Base-by-base conservation (phyloP, 2,797 vertebrate species). In the Dermochelys coriacea region DNA sequence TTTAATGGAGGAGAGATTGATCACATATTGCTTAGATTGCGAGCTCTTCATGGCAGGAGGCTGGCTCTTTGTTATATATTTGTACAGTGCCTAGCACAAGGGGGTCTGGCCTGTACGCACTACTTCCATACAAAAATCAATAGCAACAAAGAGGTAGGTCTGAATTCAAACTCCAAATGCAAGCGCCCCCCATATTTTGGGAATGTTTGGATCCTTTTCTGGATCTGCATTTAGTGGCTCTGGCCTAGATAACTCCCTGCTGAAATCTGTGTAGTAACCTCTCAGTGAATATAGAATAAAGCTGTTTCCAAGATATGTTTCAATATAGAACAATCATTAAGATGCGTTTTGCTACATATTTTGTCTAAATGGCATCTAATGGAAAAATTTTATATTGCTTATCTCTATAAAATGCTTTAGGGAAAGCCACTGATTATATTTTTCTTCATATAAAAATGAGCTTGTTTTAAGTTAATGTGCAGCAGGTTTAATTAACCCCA, bases 321-420 rank as follows among this genome's bases (percentile, higher is more conserved):
- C 84, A 61, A 31, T 29, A 31, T 68, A 87, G 59, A 91, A 34
- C n/a, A 86, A 51, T 51, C 52, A 31, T 0, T 0, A 2, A 29
- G 93, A 90, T 71, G 75, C 85, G n/a, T 91, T 94, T 95, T 87
- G 25, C 95, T 79, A 94, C 94, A 86, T 16, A 1, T 91, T 92
- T 88, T 75, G 84, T 80, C 90, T 83, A 79, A 94, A 55, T 21
- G 75, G 52, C 86, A 82, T 85, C 82, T 96, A 96, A 93, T 91
- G 94, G 96, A 96, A 93, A 90, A 89, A 51, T 90, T 87, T 96
- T 94, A 96, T 94, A 96, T 86, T 77, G 55, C 34, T 41, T 14
- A 87, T n/a, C 89, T 61, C 94, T 96, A 94, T 96, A 82, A 75
- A 47, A 75, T 0, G 0, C 87, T 90, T 93, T 57, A 93, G 89